A percentile compares a stretch with the other conserved stretches of the same genome.
These are phyloP conservation scores for Tangara arthus DNA, from an alignment of 2,797 vertebrate species.

Conservation along the genomic window DNA sequence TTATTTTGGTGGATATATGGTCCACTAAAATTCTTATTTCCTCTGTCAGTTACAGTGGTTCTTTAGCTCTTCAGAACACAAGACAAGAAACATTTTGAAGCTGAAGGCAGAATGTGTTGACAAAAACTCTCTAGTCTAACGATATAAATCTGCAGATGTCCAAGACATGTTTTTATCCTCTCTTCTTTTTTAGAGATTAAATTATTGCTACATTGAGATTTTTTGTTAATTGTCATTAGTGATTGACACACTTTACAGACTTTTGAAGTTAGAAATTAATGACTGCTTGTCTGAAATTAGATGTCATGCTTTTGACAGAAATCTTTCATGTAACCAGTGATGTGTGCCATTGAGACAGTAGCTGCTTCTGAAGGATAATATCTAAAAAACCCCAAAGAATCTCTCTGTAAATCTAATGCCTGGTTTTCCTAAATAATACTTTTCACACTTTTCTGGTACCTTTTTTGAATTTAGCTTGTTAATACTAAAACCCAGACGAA, in stretches of 20 bases:
- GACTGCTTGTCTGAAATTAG: constrained; percentile 15
- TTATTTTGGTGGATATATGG: not conserved
- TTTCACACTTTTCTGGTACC: not conserved
- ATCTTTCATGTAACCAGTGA: not conserved
- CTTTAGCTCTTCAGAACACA: not conserved
- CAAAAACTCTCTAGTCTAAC: not conserved
- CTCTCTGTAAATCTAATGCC: not conserved
- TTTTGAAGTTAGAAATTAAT: not conserved
- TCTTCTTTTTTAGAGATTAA: not conserved
- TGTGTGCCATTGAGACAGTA: not conserved
- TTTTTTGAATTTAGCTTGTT: not conserved
- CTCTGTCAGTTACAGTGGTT: not conserved
- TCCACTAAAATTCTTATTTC: not conserved
- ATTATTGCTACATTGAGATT: not conserved
- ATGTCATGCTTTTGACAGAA: not conserved
- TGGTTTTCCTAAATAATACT: not conserved
- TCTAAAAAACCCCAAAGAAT: not conserved
- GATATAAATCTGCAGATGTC: not conserved
- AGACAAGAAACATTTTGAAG: not conserved
- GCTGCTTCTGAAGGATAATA: not conserved
- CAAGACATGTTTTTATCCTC: not conserved
- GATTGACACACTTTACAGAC: not conserved
- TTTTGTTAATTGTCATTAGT: constrained; percentile 5
- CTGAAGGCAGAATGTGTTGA: not conserved
- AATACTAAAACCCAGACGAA: not conserved